Evolutionary conservation across 1,140 invertebrate species (phyloP), one percentile per base, ranked within the genome.

Genomic region (Ladona fulva): DNA sequence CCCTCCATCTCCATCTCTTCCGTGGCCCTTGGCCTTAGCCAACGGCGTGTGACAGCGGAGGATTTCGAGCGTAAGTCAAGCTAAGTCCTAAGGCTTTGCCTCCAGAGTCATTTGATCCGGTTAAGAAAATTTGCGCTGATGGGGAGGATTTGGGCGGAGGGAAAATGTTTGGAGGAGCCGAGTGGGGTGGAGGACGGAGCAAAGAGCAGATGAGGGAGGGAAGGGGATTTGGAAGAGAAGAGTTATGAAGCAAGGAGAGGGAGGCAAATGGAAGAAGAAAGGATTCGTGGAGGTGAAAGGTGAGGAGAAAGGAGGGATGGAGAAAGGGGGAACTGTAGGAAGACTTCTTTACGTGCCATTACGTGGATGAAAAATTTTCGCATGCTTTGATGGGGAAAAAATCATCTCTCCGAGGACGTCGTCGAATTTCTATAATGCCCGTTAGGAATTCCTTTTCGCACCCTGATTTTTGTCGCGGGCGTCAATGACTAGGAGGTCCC

Each of bases 81-180:
- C 74, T 75, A 75, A 75, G 74, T 75, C 74, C 74, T 6, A 25
- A 75, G 74, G 74, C 74, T 75, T 75, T 75, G 37, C 74, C 74
- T 75, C 19, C 74, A 19, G 24, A 75, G 74, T 75, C 74, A 75
- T 75, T 75, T 75, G 74, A 75, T 75, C 74, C 74, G 74, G 14
- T 75, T 75, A 75, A 75, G 74, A 75, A 75, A 75, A 75, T 75
- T 75, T 75, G 74, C 37, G 74, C 74, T 75, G 74, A 75, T 25
- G 37, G 74, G 16, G 74, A 42, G 74, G 37, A 29, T 75, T 75
- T 75, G 16, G 74, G 1, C 52, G 16, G 3, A 66, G 52, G 52
- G n/a, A 22, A 22, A 66, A 66, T 37, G 29, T 37, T 37, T 37
- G 29, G 29, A 37, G 29, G 29, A 37, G 29, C 29, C 1, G 8